Evolutionary conservation across 1,140 invertebrate genomes (phyloP).

Genomic region (Drosophila hydei): DNA sequence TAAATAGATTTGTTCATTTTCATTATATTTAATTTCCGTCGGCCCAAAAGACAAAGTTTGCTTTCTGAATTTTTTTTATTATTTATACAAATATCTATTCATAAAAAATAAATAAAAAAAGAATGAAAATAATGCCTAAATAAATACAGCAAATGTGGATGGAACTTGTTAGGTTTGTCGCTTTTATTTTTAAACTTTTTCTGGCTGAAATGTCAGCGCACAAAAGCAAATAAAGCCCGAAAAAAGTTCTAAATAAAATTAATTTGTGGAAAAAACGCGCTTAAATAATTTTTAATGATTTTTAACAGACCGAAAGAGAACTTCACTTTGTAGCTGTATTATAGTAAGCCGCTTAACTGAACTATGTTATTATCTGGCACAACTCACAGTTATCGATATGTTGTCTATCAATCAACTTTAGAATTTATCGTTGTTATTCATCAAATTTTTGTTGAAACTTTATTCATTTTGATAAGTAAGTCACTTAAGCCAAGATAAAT

Average conservation of each 20-base stretch:
- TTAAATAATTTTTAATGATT: constrained; percentile 1
- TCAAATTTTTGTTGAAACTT: too few species aligned
- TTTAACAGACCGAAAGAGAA: too few species aligned
- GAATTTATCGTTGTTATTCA: too few species aligned
- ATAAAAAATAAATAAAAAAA: not conserved
- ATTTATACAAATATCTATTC: not conserved
- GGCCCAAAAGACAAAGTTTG: constrained; percentile 27
- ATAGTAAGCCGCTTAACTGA: too few species aligned
- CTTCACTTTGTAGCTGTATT: too few species aligned
- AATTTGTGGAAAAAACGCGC: constrained; percentile 12
- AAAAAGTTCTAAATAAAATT: not conserved
- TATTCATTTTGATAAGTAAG: too few species aligned
- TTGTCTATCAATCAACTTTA: too few species aligned
- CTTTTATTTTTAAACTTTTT: not conserved
- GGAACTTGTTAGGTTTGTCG: constrained; percentile 13
- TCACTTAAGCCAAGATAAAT: too few species aligned
- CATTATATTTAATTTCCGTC: constrained; percentile 58
- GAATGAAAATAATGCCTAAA: constrained; percentile 11
- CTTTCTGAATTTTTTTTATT: not conserved
- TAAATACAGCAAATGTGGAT: constrained; percentile 9
- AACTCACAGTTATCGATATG: too few species aligned
- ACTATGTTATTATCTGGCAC: too few species aligned
- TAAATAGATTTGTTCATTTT: constrained; percentile 39
- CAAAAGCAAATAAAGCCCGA: not conserved
- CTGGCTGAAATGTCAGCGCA: constrained; percentile 5